Evolutionary conservation across 2,113 vertebrate genomes (phyloP).

Genomic region (Hoplias malabaricus): DNA sequence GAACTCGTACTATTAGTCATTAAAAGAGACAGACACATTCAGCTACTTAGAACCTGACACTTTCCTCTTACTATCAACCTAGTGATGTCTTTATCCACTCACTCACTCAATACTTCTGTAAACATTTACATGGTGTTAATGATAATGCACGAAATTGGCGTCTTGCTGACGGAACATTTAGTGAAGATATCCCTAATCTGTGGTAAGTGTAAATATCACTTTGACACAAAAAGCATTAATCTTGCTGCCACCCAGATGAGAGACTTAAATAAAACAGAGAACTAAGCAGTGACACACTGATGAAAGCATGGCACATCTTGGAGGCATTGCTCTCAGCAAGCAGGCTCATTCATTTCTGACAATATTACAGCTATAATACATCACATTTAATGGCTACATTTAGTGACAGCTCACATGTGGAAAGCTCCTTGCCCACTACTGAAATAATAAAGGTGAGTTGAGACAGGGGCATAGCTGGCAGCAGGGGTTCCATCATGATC

Average conservation of each 20-base stretch:
- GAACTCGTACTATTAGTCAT: neutral
- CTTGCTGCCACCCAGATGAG: constrained; percentile 15
- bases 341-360: neutral
- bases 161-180: constrained; percentile 12
- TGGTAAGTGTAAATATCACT: constrained; percentile 28
- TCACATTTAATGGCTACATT: constrained; percentile 23
- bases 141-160: constrained; percentile 29
- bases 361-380: neutral
- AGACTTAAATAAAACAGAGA: constrained; percentile 29
- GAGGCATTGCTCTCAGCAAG: neutral
- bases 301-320: neutral
- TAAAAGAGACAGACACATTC: constrained; percentile 14
- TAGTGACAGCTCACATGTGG: neutral
- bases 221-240: constrained; percentile 37
- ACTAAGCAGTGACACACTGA: neutral
- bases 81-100: constrained; percentile 19
- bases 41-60: neutral
- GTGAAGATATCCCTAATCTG: constrained; percentile 21
- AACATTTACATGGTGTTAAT: constrained; percentile 13
- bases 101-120: neutral
- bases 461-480: neutral
- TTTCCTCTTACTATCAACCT: constrained; percentile 1
- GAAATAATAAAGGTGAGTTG: constrained; percentile 21
- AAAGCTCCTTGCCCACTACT: neutral
- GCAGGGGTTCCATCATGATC: neutral